These are phyloP conservation scores for Tuta absoluta DNA, from an alignment of 2,888 invertebrate genomes.

Conservation along the genomic window DNA sequence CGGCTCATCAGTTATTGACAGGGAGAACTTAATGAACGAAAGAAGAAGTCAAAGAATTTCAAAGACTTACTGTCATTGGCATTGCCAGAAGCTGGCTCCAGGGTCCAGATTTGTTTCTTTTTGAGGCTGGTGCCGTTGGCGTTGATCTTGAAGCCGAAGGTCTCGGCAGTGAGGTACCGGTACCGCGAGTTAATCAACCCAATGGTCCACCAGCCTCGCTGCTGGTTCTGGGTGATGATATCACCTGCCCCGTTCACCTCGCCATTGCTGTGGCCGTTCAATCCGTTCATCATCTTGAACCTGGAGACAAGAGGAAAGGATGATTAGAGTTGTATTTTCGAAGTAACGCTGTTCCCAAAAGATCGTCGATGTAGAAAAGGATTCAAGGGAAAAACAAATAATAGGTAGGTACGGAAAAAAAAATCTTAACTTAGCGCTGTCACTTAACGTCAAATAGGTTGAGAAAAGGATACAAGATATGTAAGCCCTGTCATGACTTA, in stretches of 20 bases:
- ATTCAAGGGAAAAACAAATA: too few relatives aligned
- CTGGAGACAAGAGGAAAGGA: constrained; percentile 40
- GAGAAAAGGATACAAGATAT: too few relatives aligned
- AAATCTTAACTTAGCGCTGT: too few relatives aligned
- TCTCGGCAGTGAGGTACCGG: constrained; percentile 98
- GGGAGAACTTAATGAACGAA: not conserved
- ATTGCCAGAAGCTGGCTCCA: constrained; percentile 88
- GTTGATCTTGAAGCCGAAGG: constrained; percentile 98
- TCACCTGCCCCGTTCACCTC: constrained; percentile 82
- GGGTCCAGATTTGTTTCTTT: constrained; percentile 97
- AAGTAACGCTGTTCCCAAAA: too few relatives aligned
- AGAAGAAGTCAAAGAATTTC: not conserved
- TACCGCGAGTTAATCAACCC: constrained; percentile 94
- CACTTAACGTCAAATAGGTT: too few relatives aligned
- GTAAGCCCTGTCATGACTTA: too few relatives aligned
- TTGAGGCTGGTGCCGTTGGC: constrained; percentile 96
- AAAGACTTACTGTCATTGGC: constrained; percentile 85
- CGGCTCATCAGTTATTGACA: too few relatives aligned
- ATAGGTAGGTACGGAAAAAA: not conserved
- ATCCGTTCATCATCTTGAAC: constrained; percentile 62
- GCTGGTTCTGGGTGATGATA: constrained; percentile 88
- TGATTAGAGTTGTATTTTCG: constrained; percentile 43
- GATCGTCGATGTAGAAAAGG: too few relatives aligned
- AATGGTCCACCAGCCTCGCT: constrained; percentile 94
- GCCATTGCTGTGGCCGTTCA: constrained; percentile 83